A percentile compares a stretch with the other conserved stretches of the same genome.
Conservation (phyloP, 2,888 invertebrate species). For the Drosophila buzzatii region DNA sequence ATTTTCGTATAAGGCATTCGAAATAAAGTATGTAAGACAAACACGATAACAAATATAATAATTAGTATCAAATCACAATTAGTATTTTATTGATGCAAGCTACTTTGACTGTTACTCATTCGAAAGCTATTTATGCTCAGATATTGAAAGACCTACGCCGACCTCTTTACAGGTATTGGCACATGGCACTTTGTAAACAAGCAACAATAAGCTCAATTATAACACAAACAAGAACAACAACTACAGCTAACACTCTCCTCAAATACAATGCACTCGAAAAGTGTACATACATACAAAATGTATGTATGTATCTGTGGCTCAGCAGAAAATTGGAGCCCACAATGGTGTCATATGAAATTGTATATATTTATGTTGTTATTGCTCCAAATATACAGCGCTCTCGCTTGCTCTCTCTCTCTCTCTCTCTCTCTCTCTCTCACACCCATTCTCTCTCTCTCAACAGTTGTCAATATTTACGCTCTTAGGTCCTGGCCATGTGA, state of each 20-base stretch:
- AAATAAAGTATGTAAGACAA: neutral
- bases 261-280: slow-evolving; percentile 12
- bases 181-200: slow-evolving; percentile 47
- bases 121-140: slow-evolving; percentile 23
- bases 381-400: slow-evolving; percentile 17
- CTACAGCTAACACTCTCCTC: slow-evolving; percentile 16
- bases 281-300: neutral
- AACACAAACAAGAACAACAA: slow-evolving; percentile 18
- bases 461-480: slow-evolving; percentile 35
- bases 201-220: slow-evolving; percentile 26
- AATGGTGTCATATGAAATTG: slow-evolving; percentile 34
- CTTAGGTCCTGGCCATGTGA: slow-evolving; percentile 38
- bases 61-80: slow-evolving; percentile 3
- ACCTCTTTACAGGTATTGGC: slow-evolving; percentile 49
- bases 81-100: slow-evolving; percentile 23
- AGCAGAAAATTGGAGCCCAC: slow-evolving; percentile 51
- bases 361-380: slow-evolving; percentile 20
- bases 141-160: slow-evolving; percentile 34
- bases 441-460: neutral
- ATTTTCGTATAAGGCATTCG: neutral
- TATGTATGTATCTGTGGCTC: slow-evolving; percentile 26
- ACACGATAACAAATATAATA: slow-evolving; percentile 7
- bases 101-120: slow-evolving; percentile 31
- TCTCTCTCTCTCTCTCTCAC: neutral
- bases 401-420: neutral